Evolutionary conservation across 2,888 invertebrate species (phyloP).

Genomic region (Eremobia ochroleuca): DNA sequence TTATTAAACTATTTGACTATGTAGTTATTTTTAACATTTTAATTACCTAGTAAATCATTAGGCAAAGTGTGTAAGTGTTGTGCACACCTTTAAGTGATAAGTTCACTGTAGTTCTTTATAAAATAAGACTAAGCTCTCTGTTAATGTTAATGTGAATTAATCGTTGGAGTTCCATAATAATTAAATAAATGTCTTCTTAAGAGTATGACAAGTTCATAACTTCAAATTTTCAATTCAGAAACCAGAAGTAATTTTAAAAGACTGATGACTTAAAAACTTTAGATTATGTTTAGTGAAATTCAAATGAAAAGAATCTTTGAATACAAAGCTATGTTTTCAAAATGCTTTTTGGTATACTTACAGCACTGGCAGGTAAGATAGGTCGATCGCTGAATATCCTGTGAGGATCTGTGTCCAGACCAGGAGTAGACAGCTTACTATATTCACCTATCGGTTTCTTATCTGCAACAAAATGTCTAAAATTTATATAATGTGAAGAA

Average conservation of each 20-base stretch:
- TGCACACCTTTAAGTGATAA: too few relatives aligned
- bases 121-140: too few relatives aligned
- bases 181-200: not conserved
- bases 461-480: slow-evolving; percentile 75
- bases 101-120: too few relatives aligned
- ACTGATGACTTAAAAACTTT: too few relatives aligned
- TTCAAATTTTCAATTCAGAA: not conserved
- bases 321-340: not conserved
- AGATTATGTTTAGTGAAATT: not conserved
- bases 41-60: too few relatives aligned
- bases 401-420: slow-evolving; percentile 72
- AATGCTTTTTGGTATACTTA: slow-evolving; percentile 70
- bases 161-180: too few relatives aligned
- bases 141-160: too few relatives aligned
- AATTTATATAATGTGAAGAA: slow-evolving; percentile 41
- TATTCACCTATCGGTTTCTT: slow-evolving; percentile 81
- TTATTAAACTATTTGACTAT: too few relatives aligned
- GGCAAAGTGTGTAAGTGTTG: too few relatives aligned
- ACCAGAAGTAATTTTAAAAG: not conserved
- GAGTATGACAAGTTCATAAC: not conserved
- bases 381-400: slow-evolving; percentile 77
- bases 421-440: slow-evolving; percentile 73
- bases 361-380: slow-evolving; percentile 76
- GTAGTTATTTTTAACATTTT: too few relatives aligned
- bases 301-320: not conserved